A percentile compares a stretch with the other conserved stretches of the same genome.
These are phyloP conservation scores for Encarsia formosa DNA, from an alignment of 2,888 invertebrate species.

Conservation along the genomic window DNA sequence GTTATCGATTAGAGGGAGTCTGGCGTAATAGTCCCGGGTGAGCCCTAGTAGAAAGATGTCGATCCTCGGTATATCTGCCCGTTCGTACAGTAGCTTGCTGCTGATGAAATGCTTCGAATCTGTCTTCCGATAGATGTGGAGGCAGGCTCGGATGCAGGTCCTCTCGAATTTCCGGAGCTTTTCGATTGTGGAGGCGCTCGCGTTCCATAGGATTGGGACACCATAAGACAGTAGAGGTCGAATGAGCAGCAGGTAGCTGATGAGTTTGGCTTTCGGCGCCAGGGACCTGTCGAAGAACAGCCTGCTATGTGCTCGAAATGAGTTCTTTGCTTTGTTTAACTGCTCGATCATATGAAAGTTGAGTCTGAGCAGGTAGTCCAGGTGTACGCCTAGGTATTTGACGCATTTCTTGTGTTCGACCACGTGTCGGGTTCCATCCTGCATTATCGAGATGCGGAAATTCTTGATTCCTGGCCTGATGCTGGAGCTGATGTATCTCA, in stretches of 20 bases:
- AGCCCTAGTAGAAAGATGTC: too few relatives aligned
- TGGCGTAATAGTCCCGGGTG: constrained; percentile 10
- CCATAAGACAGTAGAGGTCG: constrained; percentile 13
- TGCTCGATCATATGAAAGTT: too few relatives aligned
- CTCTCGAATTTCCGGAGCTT: too few relatives aligned
- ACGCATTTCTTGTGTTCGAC: too few relatives aligned
- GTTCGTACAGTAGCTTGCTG: constrained; percentile 1
- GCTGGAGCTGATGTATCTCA: too few relatives aligned
- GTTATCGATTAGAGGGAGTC: not conserved
- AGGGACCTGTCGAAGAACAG: constrained; percentile 21
- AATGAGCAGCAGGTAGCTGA: constrained; percentile 22
- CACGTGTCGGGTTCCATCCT: not conserved
- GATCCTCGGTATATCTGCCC: not conserved
- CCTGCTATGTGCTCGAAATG: constrained; percentile 6
- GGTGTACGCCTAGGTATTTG: too few relatives aligned
- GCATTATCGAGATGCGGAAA: constrained; percentile 10
- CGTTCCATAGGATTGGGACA: constrained; percentile 14
- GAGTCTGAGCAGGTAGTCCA: too few relatives aligned
- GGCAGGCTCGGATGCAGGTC: constrained; percentile 7
- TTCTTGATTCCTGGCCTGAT: constrained; percentile 5
- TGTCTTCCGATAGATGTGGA: constrained; percentile 1
- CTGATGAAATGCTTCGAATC: not conserved
- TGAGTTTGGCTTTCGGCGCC: constrained; percentile 12
- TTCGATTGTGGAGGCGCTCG: too few relatives aligned
- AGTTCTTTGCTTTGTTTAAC: too few relatives aligned